These are phyloP conservation scores for Calliphora vicina DNA, from an alignment of 1,140 invertebrate species.

Conservation along the genomic window DNA sequence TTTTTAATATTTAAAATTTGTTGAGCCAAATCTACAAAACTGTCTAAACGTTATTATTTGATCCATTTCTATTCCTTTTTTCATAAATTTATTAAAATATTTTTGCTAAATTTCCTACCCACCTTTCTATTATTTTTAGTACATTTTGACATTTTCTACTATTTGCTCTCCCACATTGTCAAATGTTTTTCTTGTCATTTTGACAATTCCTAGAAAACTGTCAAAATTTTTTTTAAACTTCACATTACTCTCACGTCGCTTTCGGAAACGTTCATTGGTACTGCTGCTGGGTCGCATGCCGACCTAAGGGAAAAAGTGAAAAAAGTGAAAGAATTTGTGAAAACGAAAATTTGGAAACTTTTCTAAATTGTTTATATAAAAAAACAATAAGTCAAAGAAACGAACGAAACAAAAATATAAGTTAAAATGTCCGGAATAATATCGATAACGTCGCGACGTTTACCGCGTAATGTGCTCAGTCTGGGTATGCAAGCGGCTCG, in stretches of 20 bases:
- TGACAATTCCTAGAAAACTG: neutral
- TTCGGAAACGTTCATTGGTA: slow-evolving; percentile 21
- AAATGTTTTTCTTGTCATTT: neutral
- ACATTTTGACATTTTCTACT: neutral
- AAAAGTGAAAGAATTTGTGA: neutral
- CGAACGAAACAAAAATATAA: slow-evolving; percentile 15
- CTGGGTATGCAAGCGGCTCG: slow-evolving; percentile 49
- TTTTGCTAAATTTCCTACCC: neutral
- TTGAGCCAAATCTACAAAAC: too few species aligned
- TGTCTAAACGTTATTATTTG: too few species aligned
- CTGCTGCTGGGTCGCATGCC: slow-evolving; percentile 18
- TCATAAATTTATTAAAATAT: too few species aligned
- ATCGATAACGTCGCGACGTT: slow-evolving; percentile 54
- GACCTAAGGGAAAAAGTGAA: slow-evolving; percentile 6
- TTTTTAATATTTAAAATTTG: too few species aligned
- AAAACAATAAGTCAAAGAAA: neutral
- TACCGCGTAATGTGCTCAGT: slow-evolving; percentile 52
- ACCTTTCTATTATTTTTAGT: neutral
- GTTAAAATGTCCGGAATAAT: slow-evolving; percentile 56
- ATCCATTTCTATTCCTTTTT: too few species aligned
- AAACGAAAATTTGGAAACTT: neutral
- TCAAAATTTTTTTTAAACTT: neutral
- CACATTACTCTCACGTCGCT: slow-evolving; percentile 18
- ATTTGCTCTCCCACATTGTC: neutral
- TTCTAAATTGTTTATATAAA: neutral